Base-by-base conservation (phyloP, 2,888 invertebrate genomes). In the Tholera decimalis region DNA sequence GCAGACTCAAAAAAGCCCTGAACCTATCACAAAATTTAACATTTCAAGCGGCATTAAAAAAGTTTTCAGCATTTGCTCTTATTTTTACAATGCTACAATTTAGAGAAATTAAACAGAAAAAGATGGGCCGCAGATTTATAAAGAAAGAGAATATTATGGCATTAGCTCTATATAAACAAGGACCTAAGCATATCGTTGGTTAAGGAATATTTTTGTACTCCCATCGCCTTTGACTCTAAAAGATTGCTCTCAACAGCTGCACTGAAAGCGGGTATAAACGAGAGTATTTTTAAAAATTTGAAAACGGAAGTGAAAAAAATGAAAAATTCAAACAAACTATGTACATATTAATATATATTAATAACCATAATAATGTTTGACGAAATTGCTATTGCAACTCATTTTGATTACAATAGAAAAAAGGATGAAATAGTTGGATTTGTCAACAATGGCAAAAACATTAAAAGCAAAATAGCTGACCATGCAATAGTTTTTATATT, bases 331-430 rank as follows among this genome's bases (percentile, higher is more conserved):
- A 22, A 43, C 11, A 20, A 22, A 22, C 11, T 43, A 30, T 30
- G 50, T 20, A 1, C 22, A 9, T 8, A n/a, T n/a, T n/a, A n/a
- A n/a, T n/a, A n/a, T n/a, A n/a, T n/a, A n/a, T n/a, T n/a, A n/a
- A n/a, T n/a, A n/a, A n/a, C n/a, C n/a, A n/a, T n/a, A n/a, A n/a
- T 24, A 22, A 50, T 50, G 20, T 30, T 49, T 49, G 49, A 49
- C 49, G 33, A 33, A 50, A 33, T 50, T 22, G 15, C 33, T 20
- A 49, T 49, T 22, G 33, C 33, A 22, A 30, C 22, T 30, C 20
- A 13, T 33, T 49, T 49, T 3, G 20, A 33, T 49, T 20, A 15
- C 20, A 50, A 50, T 33, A 33, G 15, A 30, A 30, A 30, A 30
- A 30, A 30, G 11, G 50, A 35, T 5, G 49, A 50, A 50, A 33